Evolutionary conservation across 2,113 vertebrate genomes (phyloP).

Genomic region (Sus scrofa): T2T-Sscrofa CM000822.6:32607001-32607500

Average conservation of each 20-base stretch:
- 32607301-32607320: neutral
- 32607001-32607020: neutral
- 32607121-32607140: conserved; percentile 30
- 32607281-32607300: neutral
- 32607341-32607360: conserved; percentile 34
- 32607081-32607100: neutral
- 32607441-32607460: neutral
- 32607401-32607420: neutral
- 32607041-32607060: neutral
- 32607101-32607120: neutral
- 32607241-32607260: neutral
- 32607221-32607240: neutral
- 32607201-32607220: neutral
- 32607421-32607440: neutral
- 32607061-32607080: neutral
- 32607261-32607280: neutral
- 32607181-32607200: neutral
- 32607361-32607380: conserved; percentile 31
- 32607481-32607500: neutral
- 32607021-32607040: neutral
- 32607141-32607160: neutral
- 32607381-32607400: neutral
- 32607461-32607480: neutral
- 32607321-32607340: neutral
- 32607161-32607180: neutral